Conservation (phyloP, 1,140 invertebrate genomes). For the Drosophila miranda region DNA sequence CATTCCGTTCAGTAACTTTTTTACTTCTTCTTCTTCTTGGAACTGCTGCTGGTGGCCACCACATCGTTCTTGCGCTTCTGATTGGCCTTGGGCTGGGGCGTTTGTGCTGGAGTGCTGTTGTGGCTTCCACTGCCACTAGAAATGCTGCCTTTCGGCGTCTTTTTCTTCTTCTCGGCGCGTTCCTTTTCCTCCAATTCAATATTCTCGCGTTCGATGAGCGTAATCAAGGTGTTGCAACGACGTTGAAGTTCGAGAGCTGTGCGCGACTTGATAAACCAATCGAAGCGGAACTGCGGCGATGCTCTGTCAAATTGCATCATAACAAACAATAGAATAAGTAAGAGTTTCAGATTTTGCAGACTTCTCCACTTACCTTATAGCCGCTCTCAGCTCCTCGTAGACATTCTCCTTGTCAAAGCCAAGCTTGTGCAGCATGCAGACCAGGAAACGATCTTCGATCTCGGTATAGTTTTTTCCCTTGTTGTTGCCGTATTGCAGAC, state of each 20-base stretch:
- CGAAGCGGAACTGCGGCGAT: constrained; percentile 98
- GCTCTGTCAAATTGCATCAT: constrained; percentile 83
- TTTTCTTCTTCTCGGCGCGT: constrained; percentile 95
- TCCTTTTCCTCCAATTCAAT: constrained; percentile 98
- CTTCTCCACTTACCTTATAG: constrained; percentile 87
- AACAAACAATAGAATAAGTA: too few relatives aligned
- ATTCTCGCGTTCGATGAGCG: constrained; percentile 98
- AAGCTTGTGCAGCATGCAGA: constrained; percentile 99
- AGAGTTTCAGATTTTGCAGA: not conserved
- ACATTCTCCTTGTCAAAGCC: constrained; percentile 99
- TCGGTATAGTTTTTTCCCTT: constrained; percentile 99
- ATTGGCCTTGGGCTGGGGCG: constrained; percentile 80
- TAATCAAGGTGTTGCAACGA: constrained; percentile 98
- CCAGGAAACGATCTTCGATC: constrained; percentile 98
- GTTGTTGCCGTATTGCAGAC: constrained; percentile 98
- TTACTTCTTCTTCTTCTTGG: constrained; percentile 86
- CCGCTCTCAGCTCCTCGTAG: constrained; percentile 97
- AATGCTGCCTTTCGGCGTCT: constrained; percentile 84
- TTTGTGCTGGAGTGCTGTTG: constrained; percentile 81
- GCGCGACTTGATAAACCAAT: constrained; percentile 99
- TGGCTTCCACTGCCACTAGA: constrained; percentile 68
- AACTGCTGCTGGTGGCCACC: constrained; percentile 84
- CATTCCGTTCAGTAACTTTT: constrained; percentile 1
- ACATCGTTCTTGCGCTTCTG: constrained; percentile 86
- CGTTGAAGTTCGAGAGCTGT: constrained; percentile 98